Base-by-base conservation (phyloP, 2,888 invertebrate species). In the Eristalinus aeneus region DNA sequence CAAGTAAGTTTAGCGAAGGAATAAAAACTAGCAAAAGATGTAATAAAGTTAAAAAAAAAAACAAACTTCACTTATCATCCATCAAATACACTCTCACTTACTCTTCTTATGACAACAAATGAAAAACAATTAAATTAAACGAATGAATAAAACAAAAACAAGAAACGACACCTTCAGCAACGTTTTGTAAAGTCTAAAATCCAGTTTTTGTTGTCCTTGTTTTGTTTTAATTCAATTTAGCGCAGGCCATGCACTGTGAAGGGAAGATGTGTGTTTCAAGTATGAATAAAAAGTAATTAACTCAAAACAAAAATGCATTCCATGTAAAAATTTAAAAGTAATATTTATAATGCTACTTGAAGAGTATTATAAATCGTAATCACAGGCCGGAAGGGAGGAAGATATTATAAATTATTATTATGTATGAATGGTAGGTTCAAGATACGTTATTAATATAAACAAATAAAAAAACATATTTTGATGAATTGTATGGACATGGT, bases 301-400 rank as follows among this genome's bases (percentile, higher is more conserved):
- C 46, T 53, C 71, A 69, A 68, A 74, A 69, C 56, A 22, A 85
- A 88, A 89, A 89, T 90, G 92, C 92, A 92, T 92, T 92, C 92
- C 92, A 92, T 92, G 91, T 91, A 91, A 90, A 92, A 89, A 89
- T 89, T 65, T 58, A 88, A 83, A 68, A 63, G n/a, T n/a, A 76
- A 77, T 73, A 77, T 67, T 86, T 88, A 75, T 86, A 71, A 82
- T 82, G 58, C 77, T 86, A 86, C 69, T 74, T 78, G 9, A 82
- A 73, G 65, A 73, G 74, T 74, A 82, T 78, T 74, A 86, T 71
- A 76, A 80, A 72, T 46, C 63, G 65, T 77, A 84, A 88, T 81
- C 77, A 67, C 77, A 71, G 34, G 39, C 71, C 61, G 72, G 81
- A 54, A 61, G 73, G 73, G 32, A 82, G 34, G 67, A 61, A 68